phyloP scores from a whole-genome alignment of 2,797 vertebrate species.

The Smutsia temminckii region DNA sequence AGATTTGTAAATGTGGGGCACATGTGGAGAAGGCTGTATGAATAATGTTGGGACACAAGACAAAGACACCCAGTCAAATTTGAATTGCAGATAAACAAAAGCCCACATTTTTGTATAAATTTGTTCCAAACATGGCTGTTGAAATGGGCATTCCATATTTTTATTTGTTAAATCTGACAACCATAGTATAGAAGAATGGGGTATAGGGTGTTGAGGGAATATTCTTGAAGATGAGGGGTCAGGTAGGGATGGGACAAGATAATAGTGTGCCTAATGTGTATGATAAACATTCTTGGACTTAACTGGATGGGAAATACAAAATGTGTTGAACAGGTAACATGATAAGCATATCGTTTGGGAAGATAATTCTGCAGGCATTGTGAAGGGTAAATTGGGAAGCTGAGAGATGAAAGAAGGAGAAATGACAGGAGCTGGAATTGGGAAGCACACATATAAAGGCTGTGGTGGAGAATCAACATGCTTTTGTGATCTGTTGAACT shows the following conservation, averaged over 20 bases:
- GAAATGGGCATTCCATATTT: background rate
- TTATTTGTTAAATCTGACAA: background rate
- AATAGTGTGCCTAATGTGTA: too few species aligned
- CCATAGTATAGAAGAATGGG: background rate
- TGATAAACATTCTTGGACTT: background rate
- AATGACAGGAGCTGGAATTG: background rate
- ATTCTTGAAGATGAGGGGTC: background rate
- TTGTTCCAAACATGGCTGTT: background rate
- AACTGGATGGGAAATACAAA: background rate
- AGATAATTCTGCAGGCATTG: background rate
- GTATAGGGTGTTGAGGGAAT: background rate
- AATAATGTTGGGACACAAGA: background rate
- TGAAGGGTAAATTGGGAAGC: background rate
- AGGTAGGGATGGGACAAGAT: background rate
- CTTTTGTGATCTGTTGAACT: background rate
- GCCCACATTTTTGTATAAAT: background rate
- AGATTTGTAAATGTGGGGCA: background rate
- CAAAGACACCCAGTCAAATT: background rate
- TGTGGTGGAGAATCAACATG: background rate
- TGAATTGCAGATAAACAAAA: background rate
- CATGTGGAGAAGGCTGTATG: background rate
- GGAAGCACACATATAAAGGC: background rate
- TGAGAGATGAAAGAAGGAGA: background rate
- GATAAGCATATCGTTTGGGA: background rate
- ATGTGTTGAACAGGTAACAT: background rate